A percentile compares a stretch with the other conserved stretches of the same genome.
Evolutionary conservation across 2,888 invertebrate genomes (phyloP).

Genomic region (Drosophila recens): DNA sequence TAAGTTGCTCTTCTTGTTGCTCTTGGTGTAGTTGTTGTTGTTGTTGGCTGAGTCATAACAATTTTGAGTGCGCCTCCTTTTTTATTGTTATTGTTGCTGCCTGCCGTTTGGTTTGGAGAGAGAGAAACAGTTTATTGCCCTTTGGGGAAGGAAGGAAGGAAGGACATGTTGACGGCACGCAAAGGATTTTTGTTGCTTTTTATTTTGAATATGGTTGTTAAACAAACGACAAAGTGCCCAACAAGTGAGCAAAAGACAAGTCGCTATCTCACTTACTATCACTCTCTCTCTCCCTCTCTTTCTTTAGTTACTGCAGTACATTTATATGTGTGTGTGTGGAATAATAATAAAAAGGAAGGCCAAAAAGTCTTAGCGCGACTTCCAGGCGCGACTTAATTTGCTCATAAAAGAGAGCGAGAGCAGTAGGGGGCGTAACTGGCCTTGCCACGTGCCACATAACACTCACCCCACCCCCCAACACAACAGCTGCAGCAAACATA

Average conservation of each 20-base stretch:
- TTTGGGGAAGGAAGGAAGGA: conserved; percentile 50
- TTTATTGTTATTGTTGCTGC: conserved; percentile 57
- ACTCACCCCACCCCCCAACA: background rate
- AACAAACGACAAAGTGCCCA: conserved; percentile 46
- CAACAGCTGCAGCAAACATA: conserved; percentile 56
- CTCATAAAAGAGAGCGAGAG: conserved; percentile 50
- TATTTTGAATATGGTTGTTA: conserved; percentile 46
- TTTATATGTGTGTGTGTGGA: conserved; percentile 26
- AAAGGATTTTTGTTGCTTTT: conserved; percentile 65
- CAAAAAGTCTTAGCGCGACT: conserved; percentile 57
- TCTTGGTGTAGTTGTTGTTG: conserved; percentile 21
- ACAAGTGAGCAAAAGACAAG: conserved; percentile 52
- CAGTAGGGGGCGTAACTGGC: conserved; percentile 35
- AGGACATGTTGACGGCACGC: conserved; percentile 76
- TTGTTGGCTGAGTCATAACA: conserved; percentile 61
- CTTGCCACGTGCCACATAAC: conserved; percentile 65
- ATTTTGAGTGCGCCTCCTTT: conserved; percentile 58
- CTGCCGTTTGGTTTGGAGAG: conserved; percentile 31
- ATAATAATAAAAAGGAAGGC: conserved; percentile 55
- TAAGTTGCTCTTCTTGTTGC: conserved; percentile 2
- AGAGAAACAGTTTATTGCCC: conserved; percentile 77
- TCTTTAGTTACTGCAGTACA: conserved; percentile 1
- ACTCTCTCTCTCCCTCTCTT: conserved; percentile 1
- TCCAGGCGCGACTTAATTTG: conserved; percentile 71
- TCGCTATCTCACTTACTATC: conserved; percentile 13